Base-by-base conservation (phyloP, 2,113 vertebrate genomes). In the Hydrochoerus hydrochaeris region DNA sequence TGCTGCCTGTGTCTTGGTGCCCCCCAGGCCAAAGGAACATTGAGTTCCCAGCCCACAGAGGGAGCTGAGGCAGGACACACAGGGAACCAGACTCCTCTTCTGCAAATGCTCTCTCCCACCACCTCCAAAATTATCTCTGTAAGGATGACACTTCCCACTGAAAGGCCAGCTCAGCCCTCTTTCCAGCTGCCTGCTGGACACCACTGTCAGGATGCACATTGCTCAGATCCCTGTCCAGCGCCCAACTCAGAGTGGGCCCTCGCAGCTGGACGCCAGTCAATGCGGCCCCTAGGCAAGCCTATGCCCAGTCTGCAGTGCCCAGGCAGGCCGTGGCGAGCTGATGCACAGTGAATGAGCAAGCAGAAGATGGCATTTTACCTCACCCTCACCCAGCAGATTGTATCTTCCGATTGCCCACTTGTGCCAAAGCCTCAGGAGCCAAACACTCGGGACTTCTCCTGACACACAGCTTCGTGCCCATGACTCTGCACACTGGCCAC, bases 161-260 rank as follows among this genome's bases (percentile, higher is more conserved):
- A 97, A 94, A 95, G 84, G 93, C 44, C 84, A 89, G n/a, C 46
- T 86, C 49, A 62, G 6, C 38, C 28, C 32, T 96, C 84, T 73
- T 91, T 78, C 77, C 28, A 92, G 95, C 81, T 85, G 32, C 89
- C 77, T 22, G n/a, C 62, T 83, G 58, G 80, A 88, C 63, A 46
- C 17, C 38, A 32, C 52, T 57, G 69, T 52, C 58, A 46, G 32
- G 46, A 52, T 89, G 46, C 62, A 62, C 41, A 1, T 46, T 81
- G 44, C 20, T 60, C 69, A 85, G 88, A 41, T 63, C 58, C 86
- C 13, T 65, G 38, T 28, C 41, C 1, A 16, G 62, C 41, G 49
- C 46, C 44, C 81, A 60, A 17, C 9, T 57, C 41, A 26, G n/a
- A 88, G 49, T 41, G 57, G 49, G 52, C n/a, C 16, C 30, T 65